Evolutionary conservation across 2,797 vertebrate genomes (phyloP), one percentile per base, ranked within the genome.

Genomic region (Microctenopoma stevenorrisi): DNA sequence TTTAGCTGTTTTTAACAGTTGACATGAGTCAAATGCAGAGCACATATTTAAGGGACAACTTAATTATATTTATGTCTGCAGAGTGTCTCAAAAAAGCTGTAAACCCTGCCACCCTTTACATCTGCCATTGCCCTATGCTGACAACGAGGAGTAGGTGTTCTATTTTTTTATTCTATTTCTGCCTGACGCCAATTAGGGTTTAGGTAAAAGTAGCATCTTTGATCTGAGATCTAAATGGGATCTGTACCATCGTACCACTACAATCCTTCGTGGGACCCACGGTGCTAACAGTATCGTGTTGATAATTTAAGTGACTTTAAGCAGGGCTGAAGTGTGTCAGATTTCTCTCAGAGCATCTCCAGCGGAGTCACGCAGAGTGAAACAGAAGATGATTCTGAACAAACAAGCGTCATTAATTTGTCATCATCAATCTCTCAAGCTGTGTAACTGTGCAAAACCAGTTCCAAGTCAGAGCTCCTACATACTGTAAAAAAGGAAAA

Each of bases 131-230:
- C 70, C 68, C 55, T 49, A 16, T 25, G 0, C 44, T 60, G 77
- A 57, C 70, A 80, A 64, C 3, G 37, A 82, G 86, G 76, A 80
- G 78, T 69, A 43, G 26, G 50, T 61, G 71, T 79, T 87, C 81
- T 35, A 35, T 35, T 35, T 35, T 35, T 35, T 35, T 8, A 35
- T 65, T 86, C 86, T 88, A 84, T 89, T 91, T 89, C 82, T 85
- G 78, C 76, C 68, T 72, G 78, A 78, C 9, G 47, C 77, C 86
- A 91, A 90, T 92, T 91, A 91, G 64, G 14, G 64, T 80, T 83
- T 54, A 48, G 76, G 73, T 46, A 82, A 81, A 74, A 71, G 28
- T 79, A 71, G 53, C 75, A 60, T 76, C 64, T 82, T 78, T 88
- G 83, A 89, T 88, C 63, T 64, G 40, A 71, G 80, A 83, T 87